Evolutionary conservation across 2,797 vertebrate genomes (phyloP).

Genomic region (Arremon brunneinucha): DNA sequence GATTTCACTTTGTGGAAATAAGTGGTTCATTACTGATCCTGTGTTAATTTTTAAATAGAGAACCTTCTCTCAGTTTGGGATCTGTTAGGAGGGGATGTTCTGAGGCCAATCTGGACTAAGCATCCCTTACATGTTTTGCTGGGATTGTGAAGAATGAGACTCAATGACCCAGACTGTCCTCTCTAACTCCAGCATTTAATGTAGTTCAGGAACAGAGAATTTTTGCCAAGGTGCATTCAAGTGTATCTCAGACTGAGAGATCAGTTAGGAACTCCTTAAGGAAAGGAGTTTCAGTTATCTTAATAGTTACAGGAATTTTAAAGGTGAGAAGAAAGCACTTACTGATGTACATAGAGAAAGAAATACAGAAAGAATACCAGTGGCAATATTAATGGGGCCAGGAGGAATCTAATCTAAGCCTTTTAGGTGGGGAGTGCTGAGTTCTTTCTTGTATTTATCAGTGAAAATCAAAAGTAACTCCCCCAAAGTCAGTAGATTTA

Average conservation of each 20-base stretch:
- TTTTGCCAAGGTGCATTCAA: background rate
- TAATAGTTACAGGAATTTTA: slow-evolving; percentile 2
- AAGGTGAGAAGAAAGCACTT: background rate
- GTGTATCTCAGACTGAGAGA: background rate
- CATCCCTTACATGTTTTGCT: background rate
- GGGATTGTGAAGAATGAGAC: background rate
- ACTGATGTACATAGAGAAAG: background rate
- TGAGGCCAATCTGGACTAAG: background rate
- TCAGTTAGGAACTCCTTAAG: background rate
- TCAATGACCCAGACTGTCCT: background rate
- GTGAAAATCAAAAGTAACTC: slow-evolving; percentile 52
- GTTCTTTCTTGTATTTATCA: slow-evolving; percentile 38
- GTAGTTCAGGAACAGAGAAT: rapidly evolving
- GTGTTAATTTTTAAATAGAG: background rate
- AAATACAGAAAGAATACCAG: background rate
- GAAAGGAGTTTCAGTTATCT: background rate
- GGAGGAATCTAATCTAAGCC: slow-evolving; percentile 35
- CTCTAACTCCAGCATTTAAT: background rate
- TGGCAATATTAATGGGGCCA: background rate
- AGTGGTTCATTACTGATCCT: background rate
- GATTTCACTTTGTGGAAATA: background rate
- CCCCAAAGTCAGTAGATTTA: slow-evolving; percentile 53
- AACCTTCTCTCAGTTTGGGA: background rate
- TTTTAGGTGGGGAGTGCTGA: slow-evolving; percentile 19
- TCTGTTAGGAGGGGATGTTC: background rate